Conservation (phyloP, 2,888 invertebrate species). For the Microchrysa polita region DNA sequence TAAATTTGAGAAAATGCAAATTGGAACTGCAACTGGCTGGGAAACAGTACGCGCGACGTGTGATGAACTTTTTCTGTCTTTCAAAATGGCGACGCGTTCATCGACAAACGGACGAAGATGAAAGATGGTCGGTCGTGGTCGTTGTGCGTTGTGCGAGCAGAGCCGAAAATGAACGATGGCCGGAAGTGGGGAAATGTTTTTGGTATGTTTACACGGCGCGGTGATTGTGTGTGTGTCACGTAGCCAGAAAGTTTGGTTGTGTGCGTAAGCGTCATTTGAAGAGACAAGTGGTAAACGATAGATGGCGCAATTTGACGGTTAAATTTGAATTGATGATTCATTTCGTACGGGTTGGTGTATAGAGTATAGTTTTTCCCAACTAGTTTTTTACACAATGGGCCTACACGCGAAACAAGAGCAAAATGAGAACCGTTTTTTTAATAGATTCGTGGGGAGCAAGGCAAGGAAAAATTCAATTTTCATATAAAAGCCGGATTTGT, state of each 20-base stretch:
- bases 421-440: too few species aligned
- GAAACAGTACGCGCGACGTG: slow-evolving; percentile 26
- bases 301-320: slow-evolving; percentile 1
- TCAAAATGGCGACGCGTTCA: slow-evolving; percentile 49
- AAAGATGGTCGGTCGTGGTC: too few species aligned
- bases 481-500: too few species aligned
- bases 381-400: too few species aligned
- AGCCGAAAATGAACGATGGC: too few species aligned
- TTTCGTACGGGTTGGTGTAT: too few species aligned
- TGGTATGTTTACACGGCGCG: slow-evolving; percentile 20
- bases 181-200: slow-evolving; percentile 23
- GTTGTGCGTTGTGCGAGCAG: too few species aligned
- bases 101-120: slow-evolving; percentile 22
- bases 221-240: slow-evolving; percentile 19
- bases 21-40: slow-evolving; percentile 12
- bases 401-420: too few species aligned
- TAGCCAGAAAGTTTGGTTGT: neutral
- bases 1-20: neutral
- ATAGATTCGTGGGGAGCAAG: too few species aligned
- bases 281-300: neutral
- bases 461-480: too few species aligned
- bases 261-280: slow-evolving; percentile 5
- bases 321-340: slow-evolving; percentile 3
- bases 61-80: slow-evolving; percentile 47
- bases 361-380: too few species aligned